Evolutionary conservation across 2,113 vertebrate genomes (phyloP), one percentile per base, ranked within the genome.

Genomic region (Sus scrofa): DNA sequence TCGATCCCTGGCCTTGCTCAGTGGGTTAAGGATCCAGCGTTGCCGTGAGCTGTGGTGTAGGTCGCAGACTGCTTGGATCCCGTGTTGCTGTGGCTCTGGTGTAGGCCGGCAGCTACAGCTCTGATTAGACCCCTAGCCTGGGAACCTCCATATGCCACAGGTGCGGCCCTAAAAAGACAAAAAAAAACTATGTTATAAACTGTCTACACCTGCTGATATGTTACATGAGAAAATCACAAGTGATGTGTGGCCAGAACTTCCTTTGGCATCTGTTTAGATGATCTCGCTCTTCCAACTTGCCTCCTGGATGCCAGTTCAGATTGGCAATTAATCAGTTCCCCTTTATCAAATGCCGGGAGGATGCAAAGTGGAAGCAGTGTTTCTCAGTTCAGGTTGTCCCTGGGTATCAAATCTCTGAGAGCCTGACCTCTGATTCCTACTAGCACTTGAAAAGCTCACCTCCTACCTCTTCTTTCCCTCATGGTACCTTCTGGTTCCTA

Each of bases 111-210:
- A n/a, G n/a, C n/a, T n/a, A n/a, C n/a, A n/a, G n/a, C n/a, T n/a
- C n/a, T n/a, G n/a, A n/a, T n/a, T n/a, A n/a, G n/a, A n/a, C n/a
- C n/a, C n/a, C n/a, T n/a, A n/a, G n/a, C n/a, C n/a, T n/a, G n/a
- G n/a, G n/a, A n/a, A n/a, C n/a, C n/a, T n/a, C n/a, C n/a, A n/a
- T n/a, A n/a, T n/a, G n/a, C n/a, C n/a, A n/a, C n/a, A n/a, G n/a
- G n/a, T n/a, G n/a, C n/a, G n/a, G n/a, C n/a, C n/a, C n/a, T n/a
- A n/a, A n/a, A n/a, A n/a, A n/a, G n/a, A n/a, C n/a, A n/a, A n/a
- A n/a, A n/a, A n/a, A n/a, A 96, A 65, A 86, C 32, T 70, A 54
- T 86, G 92, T 91, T 70, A 56, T 86, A 78, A 96, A 65, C 4
- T 26, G 70, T 78, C 81, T 62, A 60, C 6, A 14, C 12, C 9